A percentile compares a stretch with the other conserved stretches of the same genome.
These are phyloP conservation scores for Parasteatoda lunata DNA, from an alignment of 2,888 invertebrate genomes.

Conservation along the genomic window DNA sequence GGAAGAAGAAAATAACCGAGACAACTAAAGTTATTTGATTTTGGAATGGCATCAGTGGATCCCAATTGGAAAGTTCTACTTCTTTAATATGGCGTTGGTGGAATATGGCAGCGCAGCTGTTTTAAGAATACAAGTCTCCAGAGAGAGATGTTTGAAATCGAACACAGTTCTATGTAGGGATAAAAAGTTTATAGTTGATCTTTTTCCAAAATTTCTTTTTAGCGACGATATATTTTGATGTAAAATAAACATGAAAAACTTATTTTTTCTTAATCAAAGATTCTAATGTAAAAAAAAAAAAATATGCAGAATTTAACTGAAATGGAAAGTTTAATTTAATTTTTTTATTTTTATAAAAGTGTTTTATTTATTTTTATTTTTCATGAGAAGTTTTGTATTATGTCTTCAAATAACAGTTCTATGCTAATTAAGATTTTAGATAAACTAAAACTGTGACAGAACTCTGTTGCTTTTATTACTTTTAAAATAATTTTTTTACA, in stretches of 20 bases:
- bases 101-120: slow-evolving; percentile 29
- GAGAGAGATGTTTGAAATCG: slow-evolving; percentile 18
- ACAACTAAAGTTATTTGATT: slow-evolving; percentile 45
- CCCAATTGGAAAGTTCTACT: slow-evolving; percentile 40
- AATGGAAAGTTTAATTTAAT: too few relatives aligned
- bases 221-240: background rate
- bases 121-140: slow-evolving; percentile 4
- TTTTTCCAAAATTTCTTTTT: background rate
- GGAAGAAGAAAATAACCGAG: slow-evolving; percentile 21
- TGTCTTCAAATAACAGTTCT: too few relatives aligned
- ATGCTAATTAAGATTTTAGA: too few relatives aligned
- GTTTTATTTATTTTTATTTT: too few relatives aligned
- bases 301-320: too few relatives aligned
- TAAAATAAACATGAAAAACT: background rate
- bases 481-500: too few relatives aligned
- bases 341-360: too few relatives aligned
- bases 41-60: slow-evolving; percentile 40
- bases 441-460: too few relatives aligned
- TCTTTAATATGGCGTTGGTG: slow-evolving; percentile 11
- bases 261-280: too few relatives aligned
- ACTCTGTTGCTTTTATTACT: too few relatives aligned
- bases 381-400: too few relatives aligned
- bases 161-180: background rate
- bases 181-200: background rate
- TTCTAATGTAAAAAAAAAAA: too few relatives aligned